Evolutionary conservation across 2,113 vertebrate genomes (phyloP), one percentile per base, ranked within the genome.

Genomic region (Microtus pennsylvanicus): DNA sequence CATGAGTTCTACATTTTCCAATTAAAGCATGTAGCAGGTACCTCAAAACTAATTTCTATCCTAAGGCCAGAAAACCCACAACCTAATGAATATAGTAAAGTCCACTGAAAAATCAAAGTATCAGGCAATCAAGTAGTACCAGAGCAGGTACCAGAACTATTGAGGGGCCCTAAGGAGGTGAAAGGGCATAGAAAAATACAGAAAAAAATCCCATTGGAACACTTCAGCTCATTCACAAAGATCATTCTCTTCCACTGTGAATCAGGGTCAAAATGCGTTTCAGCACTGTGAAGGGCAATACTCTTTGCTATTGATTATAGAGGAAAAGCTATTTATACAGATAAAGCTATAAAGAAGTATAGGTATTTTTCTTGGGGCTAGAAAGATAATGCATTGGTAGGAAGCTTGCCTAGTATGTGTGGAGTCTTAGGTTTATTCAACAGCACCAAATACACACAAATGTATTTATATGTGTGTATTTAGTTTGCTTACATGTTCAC

Each of bases 1-100:
- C 58, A 75, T 42, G 50, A 90, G 72, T 86, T 97, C 72, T 89
- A 24, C 13, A 85, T 92, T 96, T 95, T 82, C 86, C 35, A 94
- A 82, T 76, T 91, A 86, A 55, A 96, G 91, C 58, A 94, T 28
- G n/a, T 72, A 42, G 35, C 24, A 72, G 45, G 22, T 75, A 91
- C 19, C 28, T 88, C 21, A 90, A 93, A 72, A 70, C 65, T 92
- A 97, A 94, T 95, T 94, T 11, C 19, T 50, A 45, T 93, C 50
- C 38, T 82, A 67, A 69, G 22, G 55, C 26, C 55, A 82, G 70
- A 90, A 16, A 91, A 55, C 30, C 3, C 47, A 47, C 30, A 30
- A 5, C 7, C 45, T 75, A 90, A 93, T 21, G 30, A 89, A 89
- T 63, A 63, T 55, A 80, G 30, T 89, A 77, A 77, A 80, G 76